phyloP scores from a whole-genome alignment of 2,888 invertebrate genomes.

The Acrobasis suavella region DNA sequence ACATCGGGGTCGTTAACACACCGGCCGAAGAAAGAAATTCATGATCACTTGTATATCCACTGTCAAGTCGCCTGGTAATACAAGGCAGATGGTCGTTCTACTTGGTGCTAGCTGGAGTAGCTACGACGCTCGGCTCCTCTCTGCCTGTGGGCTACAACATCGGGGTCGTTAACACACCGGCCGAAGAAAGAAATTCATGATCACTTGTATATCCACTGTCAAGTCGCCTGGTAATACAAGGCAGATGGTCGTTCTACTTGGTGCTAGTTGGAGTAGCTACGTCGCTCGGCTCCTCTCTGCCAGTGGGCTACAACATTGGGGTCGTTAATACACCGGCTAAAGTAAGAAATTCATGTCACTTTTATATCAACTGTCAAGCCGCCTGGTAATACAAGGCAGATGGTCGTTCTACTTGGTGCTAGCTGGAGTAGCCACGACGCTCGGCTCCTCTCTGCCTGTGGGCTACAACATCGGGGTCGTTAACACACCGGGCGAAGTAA shows the following conservation, averaged over 20 bases:
- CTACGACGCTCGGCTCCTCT: slow-evolving; percentile 89
- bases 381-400: too few relatives aligned
- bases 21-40: slow-evolving; percentile 86
- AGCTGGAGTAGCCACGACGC: slow-evolving; percentile 86
- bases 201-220: too few relatives aligned
- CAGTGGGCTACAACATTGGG: slow-evolving; percentile 93
- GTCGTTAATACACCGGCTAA: slow-evolving; percentile 91
- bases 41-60: too few relatives aligned
- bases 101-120: slow-evolving; percentile 85
- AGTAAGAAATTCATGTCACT: slow-evolving; percentile 81
- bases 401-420: slow-evolving; percentile 86
- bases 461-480: too few relatives aligned
- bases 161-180: slow-evolving; percentile 93
- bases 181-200: slow-evolving; percentile 82
- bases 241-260: slow-evolving; percentile 85
- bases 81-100: slow-evolving; percentile 84
- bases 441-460: slow-evolving; percentile 91
- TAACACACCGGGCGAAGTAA: slow-evolving; percentile 90
- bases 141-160: slow-evolving; percentile 93
- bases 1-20: slow-evolving; percentile 93
- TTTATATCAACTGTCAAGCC: too few relatives aligned
- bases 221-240: slow-evolving; percentile 58
- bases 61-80: too few relatives aligned
- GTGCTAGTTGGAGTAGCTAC: slow-evolving; percentile 86
- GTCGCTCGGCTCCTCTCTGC: slow-evolving; percentile 89